These are phyloP conservation scores for Habroteleia sp. DNA, from an alignment of 2,888 invertebrate species.

Conservation along the genomic window DNA sequence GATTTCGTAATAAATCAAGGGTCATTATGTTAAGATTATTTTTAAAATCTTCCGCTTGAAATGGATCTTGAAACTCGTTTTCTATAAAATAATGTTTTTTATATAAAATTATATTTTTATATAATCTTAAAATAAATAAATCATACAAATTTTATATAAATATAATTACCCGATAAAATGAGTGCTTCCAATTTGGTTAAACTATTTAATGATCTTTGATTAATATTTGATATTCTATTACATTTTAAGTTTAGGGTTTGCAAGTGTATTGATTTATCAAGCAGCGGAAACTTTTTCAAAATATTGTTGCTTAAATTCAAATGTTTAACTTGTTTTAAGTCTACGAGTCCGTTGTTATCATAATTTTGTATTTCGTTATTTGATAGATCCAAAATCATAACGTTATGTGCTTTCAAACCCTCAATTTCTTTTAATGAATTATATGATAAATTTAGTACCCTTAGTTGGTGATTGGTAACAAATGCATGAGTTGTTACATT, in stretches of 20 bases:
- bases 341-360: constrained; percentile 62
- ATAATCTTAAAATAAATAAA: background rate
- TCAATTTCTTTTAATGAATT: constrained; percentile 12
- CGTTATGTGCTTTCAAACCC: constrained; percentile 10
- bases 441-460: constrained; percentile 70
- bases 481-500: constrained; percentile 84
- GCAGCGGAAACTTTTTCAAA: constrained; percentile 84
- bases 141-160: constrained; percentile 2
- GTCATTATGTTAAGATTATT: constrained; percentile 83
- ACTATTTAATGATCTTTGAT: constrained; percentile 85
- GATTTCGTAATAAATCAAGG: constrained; percentile 87
- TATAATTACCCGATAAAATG: constrained; percentile 82
- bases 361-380: constrained; percentile 70
- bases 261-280: constrained; percentile 84
- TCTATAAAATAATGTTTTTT: constrained; percentile 77
- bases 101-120: background rate
- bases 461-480: constrained; percentile 84
- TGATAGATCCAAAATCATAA: constrained; percentile 83
- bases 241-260: constrained; percentile 83
- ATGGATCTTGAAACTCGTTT: constrained; percentile 84
- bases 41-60: constrained; percentile 83
- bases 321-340: constrained; percentile 83
- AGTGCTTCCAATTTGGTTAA: constrained; percentile 84
- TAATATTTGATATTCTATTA: constrained; percentile 84
- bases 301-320: constrained; percentile 87